Conservation (phyloP, 2,797 vertebrate species). For the Scarus forsteni region DNA sequence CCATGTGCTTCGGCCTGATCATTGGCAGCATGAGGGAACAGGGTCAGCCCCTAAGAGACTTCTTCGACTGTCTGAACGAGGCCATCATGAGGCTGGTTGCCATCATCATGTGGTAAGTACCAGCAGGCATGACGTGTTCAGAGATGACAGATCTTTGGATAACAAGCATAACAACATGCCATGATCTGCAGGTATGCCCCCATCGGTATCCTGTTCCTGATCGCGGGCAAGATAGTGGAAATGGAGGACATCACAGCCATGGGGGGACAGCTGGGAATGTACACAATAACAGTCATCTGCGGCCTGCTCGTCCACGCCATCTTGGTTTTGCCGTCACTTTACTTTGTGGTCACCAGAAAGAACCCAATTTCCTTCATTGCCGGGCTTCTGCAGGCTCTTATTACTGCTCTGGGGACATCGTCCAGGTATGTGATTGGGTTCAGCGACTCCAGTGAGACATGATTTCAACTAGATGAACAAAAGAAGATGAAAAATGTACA, state of each 20-base stretch:
- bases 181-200: conserved; percentile 85
- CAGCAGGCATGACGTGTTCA: not conserved
- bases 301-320: conserved; percentile 84
- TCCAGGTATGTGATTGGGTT: conserved; percentile 78
- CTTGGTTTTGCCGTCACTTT: conserved; percentile 85
- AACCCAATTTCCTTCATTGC: conserved; percentile 86
- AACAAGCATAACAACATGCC: conserved; percentile 10
- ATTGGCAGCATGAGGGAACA: conserved; percentile 87
- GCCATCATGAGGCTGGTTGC: conserved; percentile 89
- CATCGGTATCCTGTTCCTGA: conserved; percentile 87
- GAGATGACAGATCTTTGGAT: not conserved
- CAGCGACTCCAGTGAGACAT: no score
- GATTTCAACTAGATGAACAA: no score
- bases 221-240: conserved; percentile 89
- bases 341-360: conserved; percentile 86
- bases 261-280: conserved; percentile 88
- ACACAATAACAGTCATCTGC: conserved; percentile 86
- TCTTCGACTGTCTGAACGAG: conserved; percentile 89
- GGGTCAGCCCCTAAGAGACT: conserved; percentile 84
- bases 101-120: conserved; percentile 88
- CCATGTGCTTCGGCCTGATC: conserved; percentile 87
- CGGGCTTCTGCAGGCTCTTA: conserved; percentile 87
- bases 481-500: no score
- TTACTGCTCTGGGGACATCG: conserved; percentile 89
- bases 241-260: conserved; percentile 86